Evolutionary conservation across 2,888 invertebrate genomes (phyloP), one percentile per base, ranked within the genome.

Genomic region (Gnatocerus cornutus): DNA sequence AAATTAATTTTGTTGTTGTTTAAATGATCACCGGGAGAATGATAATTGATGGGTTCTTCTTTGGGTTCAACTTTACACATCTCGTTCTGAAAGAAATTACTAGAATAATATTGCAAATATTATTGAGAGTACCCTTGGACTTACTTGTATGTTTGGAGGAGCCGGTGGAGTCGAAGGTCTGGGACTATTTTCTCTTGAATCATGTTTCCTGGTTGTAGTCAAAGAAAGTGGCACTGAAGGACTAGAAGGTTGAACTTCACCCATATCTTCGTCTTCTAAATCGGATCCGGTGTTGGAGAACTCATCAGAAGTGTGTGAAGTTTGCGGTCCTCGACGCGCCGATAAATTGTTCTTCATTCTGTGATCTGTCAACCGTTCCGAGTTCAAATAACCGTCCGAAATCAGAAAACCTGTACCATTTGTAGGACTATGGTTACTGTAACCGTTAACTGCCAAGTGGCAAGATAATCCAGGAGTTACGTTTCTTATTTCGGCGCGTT

Each of bases 401-500:
- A 90, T 87, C 70, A 89, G 83, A 84, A 92, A 87, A 71, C 90
- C 85, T 3, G 90, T 88, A 27, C 89, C 89, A 75, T 90, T 90
- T 0, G 88, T 87, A 9, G 90, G 90, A 78, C 90, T 90, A 77
- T 90, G 90, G 76, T 89, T 90, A 78, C 88, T 87, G 76, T 90
- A 91, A 8, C 91, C 91, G 78, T 91, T 91, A 7, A 90, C 85
- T 6, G 89, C 88, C 76, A 88, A 86, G 80, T 87, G 92, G 79
- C 86, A 90, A 65, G 87, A 85, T 55, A 92, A 88, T 64, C 89
- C 86, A 72, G 85, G 78, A 79, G 84, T 79, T 75, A 89, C 87
- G 82, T 89, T 87, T 73, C 93, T 87, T 79, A 93, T 87, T 86
- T 96, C 96, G 1, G 96, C 96, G 43, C 98, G 89, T 81, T 98